A percentile compares a stretch with the other conserved stretches of the same genome.
phyloP scores from a whole-genome alignment of 2,113 vertebrate genomes.

The Corythornis cristatus region DNA sequence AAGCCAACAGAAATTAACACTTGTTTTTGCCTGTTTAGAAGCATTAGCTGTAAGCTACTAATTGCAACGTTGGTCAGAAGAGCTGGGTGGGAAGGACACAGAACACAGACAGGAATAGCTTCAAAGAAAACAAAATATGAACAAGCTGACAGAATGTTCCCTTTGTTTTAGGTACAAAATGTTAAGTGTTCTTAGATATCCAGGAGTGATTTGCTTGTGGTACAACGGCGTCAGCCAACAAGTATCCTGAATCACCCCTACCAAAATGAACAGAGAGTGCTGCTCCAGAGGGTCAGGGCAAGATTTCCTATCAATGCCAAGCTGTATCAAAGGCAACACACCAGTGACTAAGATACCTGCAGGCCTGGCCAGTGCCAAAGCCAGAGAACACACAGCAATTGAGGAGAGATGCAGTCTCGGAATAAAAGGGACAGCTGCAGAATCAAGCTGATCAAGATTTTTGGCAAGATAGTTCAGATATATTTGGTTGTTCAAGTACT shows the following conservation, averaged over 20 bases:
- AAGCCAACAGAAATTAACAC: background rate
- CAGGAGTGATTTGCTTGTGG: conserved; percentile 10
- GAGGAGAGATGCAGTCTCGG: background rate
- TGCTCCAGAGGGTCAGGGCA: background rate
- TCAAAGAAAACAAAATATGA: conserved; percentile 23
- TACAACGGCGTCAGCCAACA: conserved; percentile 8
- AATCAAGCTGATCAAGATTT: background rate
- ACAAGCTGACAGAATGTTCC: conserved; percentile 45
- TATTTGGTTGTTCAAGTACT: background rate
- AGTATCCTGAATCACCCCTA: conserved; percentile 23
- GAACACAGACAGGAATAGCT: conserved; percentile 1
- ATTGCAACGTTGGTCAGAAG: background rate
- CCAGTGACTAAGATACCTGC: background rate
- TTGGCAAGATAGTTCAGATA: background rate
- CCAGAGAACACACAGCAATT: background rate
- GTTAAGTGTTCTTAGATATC: conserved; percentile 2
- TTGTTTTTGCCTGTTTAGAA: background rate
- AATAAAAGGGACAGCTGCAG: background rate
- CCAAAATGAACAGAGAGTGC: background rate
- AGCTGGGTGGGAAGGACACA: background rate
- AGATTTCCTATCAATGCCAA: background rate
- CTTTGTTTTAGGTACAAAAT: conserved; percentile 51
- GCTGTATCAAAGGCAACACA: background rate
- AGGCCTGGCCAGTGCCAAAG: background rate
- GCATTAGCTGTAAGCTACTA: background rate